These are phyloP conservation scores for Dysidea cf. avara DNA, from an alignment of 37 sponge, comb jelly and placozoan species.

Conservation along the genomic window DNA sequence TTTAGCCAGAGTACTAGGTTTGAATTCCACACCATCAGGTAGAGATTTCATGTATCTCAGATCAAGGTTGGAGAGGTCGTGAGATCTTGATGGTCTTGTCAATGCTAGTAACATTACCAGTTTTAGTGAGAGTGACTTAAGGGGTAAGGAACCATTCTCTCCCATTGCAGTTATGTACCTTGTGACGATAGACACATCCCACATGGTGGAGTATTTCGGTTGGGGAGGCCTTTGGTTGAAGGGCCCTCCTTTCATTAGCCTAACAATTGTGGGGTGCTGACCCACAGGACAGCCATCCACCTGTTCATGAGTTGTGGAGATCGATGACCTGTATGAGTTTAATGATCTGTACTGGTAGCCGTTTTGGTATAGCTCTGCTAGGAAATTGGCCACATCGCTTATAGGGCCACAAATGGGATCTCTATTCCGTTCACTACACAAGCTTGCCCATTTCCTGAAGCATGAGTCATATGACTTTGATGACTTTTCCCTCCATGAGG, in stretches of 20 bases:
- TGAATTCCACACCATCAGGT: slow-evolving; percentile 40
- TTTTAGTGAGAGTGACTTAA: slow-evolving; percentile 28
- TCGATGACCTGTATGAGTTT: slow-evolving; percentile 39
- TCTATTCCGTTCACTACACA: slow-evolving; percentile 6
- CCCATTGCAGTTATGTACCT: background rate
- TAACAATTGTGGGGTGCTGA: slow-evolving; percentile 22
- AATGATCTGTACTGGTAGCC: slow-evolving; percentile 33
- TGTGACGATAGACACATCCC: slow-evolving; percentile 26
- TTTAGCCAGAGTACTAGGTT: slow-evolving; percentile 22
- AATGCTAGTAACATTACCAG: slow-evolving; percentile 30
- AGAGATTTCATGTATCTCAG: background rate
- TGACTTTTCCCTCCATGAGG: slow-evolving; percentile 24
- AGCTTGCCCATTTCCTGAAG: slow-evolving; percentile 15
- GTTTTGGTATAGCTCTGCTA: slow-evolving; percentile 17
- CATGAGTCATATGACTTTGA: slow-evolving; percentile 13
- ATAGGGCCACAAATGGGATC: slow-evolving; percentile 48
- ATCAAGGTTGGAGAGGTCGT: slow-evolving; percentile 7
- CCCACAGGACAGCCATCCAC: slow-evolving; percentile 44
- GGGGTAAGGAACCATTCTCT: slow-evolving; percentile 7
- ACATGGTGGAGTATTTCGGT: slow-evolving; percentile 9
- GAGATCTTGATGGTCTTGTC: slow-evolving; percentile 12
- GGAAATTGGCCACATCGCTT: slow-evolving; percentile 18
- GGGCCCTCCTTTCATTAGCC: slow-evolving; percentile 19
- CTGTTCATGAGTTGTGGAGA: slow-evolving; percentile 29
- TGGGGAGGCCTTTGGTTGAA: slow-evolving; percentile 39